Percentiles rank a stretch among this genome's conserved stretches.
Evolutionary conservation across 2,888 invertebrate genomes (phyloP).

Genomic region (Geophilus truncorum): DNA sequence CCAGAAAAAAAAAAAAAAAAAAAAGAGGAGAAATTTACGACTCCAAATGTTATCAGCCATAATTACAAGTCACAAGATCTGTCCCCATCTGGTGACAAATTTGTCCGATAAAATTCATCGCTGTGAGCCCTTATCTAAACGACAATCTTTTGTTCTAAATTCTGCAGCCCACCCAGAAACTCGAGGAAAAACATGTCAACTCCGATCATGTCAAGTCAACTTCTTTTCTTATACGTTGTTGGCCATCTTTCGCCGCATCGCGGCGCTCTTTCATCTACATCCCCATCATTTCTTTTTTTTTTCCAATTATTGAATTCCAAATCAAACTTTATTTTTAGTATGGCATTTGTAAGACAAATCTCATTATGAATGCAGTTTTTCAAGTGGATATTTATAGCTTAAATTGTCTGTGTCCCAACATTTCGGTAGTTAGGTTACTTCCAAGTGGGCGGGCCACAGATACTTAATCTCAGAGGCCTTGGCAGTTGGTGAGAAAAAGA

Average conservation of each 20-base stretch:
- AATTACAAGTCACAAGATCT: background rate
- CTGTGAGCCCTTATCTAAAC: background rate
- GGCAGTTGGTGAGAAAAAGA: background rate
- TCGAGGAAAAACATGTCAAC: background rate
- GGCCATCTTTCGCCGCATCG: background rate
- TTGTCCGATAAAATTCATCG: conserved; percentile 7
- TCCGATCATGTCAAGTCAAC: background rate
- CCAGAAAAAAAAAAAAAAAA: too few species aligned
- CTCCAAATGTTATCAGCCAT: background rate
- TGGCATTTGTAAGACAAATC: background rate
- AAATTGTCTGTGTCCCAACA: background rate
- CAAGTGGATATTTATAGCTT: background rate
- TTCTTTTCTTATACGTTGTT: background rate
- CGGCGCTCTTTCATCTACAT: background rate
- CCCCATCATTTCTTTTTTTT: too few species aligned
- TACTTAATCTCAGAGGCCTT: background rate
- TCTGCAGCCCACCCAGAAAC: conserved; percentile 9
- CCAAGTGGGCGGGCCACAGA: background rate
- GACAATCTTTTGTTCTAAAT: conserved; percentile 7
- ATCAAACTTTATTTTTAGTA: background rate
- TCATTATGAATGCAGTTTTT: background rate
- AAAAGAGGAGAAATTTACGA: background rate
- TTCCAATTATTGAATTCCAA: background rate
- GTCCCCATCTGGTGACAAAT: conserved; percentile 11
- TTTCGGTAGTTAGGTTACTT: background rate